Evolutionary conservation across 35 echinoderm and acorn worm genomes (phyloP), one percentile per base, ranked within the genome.

Genomic region (Lytechinus variegatus): DNA sequence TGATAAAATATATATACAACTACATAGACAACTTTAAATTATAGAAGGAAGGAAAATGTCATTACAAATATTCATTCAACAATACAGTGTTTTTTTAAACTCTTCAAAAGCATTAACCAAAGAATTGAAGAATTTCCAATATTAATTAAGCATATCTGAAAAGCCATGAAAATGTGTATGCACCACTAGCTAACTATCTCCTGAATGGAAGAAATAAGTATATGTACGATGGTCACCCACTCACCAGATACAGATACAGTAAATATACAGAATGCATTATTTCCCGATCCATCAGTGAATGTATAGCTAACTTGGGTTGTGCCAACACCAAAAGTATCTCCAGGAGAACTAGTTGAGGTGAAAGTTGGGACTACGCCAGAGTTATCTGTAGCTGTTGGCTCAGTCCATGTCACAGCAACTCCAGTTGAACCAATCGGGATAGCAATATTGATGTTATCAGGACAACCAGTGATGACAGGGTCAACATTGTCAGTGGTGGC

Each of bases 301-400:
- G 95, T 97, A 94, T 97, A 97, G 7, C 19, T 61, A 44, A 98
- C 97, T 2, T 29, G 56, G 21, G 96, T 97, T 54, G 92, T 87
- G 9, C 96, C 97, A 54, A 95, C 28, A 29, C 61, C 16, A 66
- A 98, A 98, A 0, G 79, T 89, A 28, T 94, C 94, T 13, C 96
- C 97, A 87, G 95, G 95, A 87, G 53, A 94, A 10, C 53, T 52
- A 10, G 61, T 97, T 19, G 93, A 89, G 4, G 54, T 94, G 28
- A 93, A 94, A 52, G 72, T 16, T 52, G 90, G 55, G 5, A 54
- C 51, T 13, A 54, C 57, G 3, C 92, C 91, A 89, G 96, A 97
- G 94, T 97, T 97, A 96, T 97, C 96, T 51, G 95, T 89, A 54
- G 95, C 95, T 2, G 95, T 96, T 6, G 96, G 96, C 16, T 61